Evolutionary conservation across 2,113 vertebrate species (phyloP).

Genomic region (Todiramphus saurophagus): DNA sequence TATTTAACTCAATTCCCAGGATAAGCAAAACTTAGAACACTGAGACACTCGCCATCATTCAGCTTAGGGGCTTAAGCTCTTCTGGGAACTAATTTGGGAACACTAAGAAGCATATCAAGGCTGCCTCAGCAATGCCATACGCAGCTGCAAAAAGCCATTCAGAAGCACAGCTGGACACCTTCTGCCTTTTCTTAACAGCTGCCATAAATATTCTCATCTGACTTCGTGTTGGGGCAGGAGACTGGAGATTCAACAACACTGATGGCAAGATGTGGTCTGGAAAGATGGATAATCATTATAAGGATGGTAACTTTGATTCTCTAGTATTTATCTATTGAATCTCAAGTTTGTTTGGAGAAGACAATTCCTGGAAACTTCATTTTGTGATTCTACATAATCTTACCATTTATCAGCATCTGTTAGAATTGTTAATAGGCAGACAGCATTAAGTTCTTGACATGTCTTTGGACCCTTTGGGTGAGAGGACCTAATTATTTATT

Average conservation of each 20-base stretch:
- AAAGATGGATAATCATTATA: neutral
- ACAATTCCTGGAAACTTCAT: neutral
- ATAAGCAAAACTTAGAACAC: conserved; percentile 15
- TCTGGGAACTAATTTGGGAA: conserved; percentile 45
- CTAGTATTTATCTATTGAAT: neutral
- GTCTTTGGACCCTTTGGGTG: neutral
- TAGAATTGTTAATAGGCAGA: neutral
- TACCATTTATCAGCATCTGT: neutral
- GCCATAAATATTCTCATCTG: conserved; percentile 28
- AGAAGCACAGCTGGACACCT: neutral
- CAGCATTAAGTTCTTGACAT: neutral
- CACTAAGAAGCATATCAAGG: conserved; percentile 15
- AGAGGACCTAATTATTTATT: neutral
- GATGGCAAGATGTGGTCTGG: neutral
- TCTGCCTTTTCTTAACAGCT: conserved; percentile 34
- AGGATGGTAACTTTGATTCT: neutral
- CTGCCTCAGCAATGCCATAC: neutral
- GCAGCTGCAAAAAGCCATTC: conserved; percentile 43
- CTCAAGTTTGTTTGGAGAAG: neutral
- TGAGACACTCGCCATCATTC: neutral
- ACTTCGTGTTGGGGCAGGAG: neutral
- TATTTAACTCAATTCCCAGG: conserved; percentile 46
- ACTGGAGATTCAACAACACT: neutral
- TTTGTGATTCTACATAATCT: neutral
- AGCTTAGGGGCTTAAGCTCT: conserved; percentile 8